Percentiles rank a stretch among this genome's conserved stretches.
phyloP scores from a whole-genome alignment of 37 sponge, comb jelly and placozoan species.

The Beroe forskalii region DNA sequence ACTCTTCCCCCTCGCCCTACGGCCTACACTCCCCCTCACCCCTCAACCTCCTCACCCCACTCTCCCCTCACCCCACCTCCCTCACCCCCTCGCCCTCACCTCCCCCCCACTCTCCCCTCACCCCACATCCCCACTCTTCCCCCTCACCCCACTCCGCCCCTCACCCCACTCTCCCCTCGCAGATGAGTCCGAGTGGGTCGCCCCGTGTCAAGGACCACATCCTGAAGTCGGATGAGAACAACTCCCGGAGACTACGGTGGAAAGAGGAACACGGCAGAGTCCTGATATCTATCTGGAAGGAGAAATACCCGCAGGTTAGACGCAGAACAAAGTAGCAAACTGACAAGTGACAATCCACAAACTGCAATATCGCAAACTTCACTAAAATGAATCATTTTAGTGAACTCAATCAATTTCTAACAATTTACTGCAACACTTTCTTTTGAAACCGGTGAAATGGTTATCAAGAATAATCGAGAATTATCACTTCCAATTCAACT shows the following conservation, averaged over 20 bases:
- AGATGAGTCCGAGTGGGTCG: background rate
- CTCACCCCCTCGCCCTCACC: background rate
- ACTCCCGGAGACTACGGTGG: constrained; percentile 39
- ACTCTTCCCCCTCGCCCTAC: background rate
- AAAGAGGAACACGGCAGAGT: constrained; percentile 57
- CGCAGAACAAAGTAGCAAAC: background rate
- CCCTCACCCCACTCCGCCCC: background rate
- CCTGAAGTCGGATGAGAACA: constrained; percentile 32
- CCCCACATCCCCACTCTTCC: background rate
- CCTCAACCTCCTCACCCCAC: background rate
- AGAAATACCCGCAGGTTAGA: constrained; percentile 57
- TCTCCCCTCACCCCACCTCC: background rate
- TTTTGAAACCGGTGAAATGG: too few relatives aligned
- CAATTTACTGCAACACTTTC: too few relatives aligned
- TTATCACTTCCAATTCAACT: too few relatives aligned
- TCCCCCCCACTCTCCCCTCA: background rate
- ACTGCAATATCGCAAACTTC: too few relatives aligned
- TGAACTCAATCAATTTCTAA: too few relatives aligned
- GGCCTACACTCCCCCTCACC: background rate
- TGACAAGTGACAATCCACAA: too few relatives aligned
- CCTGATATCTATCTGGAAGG: constrained; percentile 55
- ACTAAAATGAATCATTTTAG: too few relatives aligned
- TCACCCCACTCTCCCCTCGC: background rate
- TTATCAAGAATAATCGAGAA: too few relatives aligned
- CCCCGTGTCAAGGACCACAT: constrained; percentile 1